Percentiles rank a stretch among this genome's conserved stretches.
These are phyloP conservation scores for Hymenochirus boettgeri DNA, from an alignment of 2,113 vertebrate species.

Conservation along the genomic window DNA sequence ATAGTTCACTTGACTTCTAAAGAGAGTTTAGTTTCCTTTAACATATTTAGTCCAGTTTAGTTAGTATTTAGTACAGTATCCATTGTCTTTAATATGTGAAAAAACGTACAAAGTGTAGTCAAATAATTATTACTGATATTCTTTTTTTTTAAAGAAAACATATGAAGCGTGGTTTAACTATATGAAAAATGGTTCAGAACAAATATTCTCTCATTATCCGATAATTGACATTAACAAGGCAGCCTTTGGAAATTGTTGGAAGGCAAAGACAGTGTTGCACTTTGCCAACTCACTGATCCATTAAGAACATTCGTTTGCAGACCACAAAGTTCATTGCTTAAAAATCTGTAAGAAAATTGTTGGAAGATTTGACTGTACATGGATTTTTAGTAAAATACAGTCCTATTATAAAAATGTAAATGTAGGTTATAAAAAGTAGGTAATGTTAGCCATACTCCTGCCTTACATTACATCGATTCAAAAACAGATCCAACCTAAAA, in stretches of 20 bases:
- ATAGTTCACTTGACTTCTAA: too few species aligned
- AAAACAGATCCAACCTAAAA: not conserved
- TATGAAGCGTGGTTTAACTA: slow-evolving; percentile 2
- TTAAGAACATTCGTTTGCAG: slow-evolving; percentile 28
- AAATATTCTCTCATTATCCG: slow-evolving; percentile 25
- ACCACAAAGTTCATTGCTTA: slow-evolving; percentile 25
- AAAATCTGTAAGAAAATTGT: slow-evolving; percentile 12
- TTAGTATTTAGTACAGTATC: too few species aligned
- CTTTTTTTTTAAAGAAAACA: slow-evolving; percentile 1
- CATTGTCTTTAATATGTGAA: not conserved
- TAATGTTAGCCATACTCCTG: too few species aligned
- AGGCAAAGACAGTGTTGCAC: slow-evolving; percentile 28
- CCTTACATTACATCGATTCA: too few species aligned
- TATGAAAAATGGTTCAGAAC: slow-evolving; percentile 13
- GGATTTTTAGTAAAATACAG: not conserved
- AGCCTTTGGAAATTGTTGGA: slow-evolving; percentile 29
- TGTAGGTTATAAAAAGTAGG: not conserved
- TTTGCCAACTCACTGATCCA: slow-evolving; percentile 38
- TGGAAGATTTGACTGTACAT: not conserved
- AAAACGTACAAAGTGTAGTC: too few species aligned
- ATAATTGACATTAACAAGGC: slow-evolving; percentile 40
- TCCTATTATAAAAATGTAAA: not conserved
- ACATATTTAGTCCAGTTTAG: too few species aligned
- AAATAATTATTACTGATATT: not conserved
- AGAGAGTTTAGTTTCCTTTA: too few species aligned